These are phyloP conservation scores for Merodon equestris DNA, from an alignment of 2,888 invertebrate genomes.

Conservation along the genomic window DNA sequence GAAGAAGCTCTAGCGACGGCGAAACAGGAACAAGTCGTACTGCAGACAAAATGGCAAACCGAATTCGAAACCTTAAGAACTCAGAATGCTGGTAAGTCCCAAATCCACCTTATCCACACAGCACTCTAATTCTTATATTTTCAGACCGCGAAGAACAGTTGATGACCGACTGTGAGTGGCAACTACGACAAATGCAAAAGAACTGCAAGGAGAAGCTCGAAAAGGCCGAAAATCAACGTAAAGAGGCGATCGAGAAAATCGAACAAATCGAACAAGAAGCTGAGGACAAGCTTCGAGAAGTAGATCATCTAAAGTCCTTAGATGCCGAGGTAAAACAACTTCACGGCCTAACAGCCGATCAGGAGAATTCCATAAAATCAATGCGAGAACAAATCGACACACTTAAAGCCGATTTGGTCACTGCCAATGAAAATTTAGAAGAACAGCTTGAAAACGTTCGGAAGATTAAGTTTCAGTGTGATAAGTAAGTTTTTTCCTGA, in stretches of 20 bases:
- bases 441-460: conserved; percentile 79
- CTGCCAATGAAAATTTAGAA: conserved; percentile 80
- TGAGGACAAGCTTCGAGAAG: conserved; percentile 74
- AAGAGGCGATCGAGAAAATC: conserved; percentile 80
- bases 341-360: conserved; percentile 81
- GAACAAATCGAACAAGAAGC: conserved; percentile 73
- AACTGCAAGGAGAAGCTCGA: conserved; percentile 83
- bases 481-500: conserved; percentile 73
- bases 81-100: conserved; percentile 80
- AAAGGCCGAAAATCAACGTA: conserved; percentile 82
- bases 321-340: conserved; percentile 82
- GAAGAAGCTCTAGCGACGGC: conserved; percentile 82
- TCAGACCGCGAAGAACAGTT: conserved; percentile 85
- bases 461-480: conserved; percentile 78
- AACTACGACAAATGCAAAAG: conserved; percentile 87
- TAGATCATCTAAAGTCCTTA: conserved; percentile 80
- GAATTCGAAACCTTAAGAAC: conserved; percentile 84
- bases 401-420: conserved; percentile 80
- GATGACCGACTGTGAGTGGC: conserved; percentile 91
- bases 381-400: conserved; percentile 81
- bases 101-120: too few relatives aligned
- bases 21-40: conserved; percentile 81
- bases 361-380: conserved; percentile 80
- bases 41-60: conserved; percentile 82
- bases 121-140: neutral